These are phyloP conservation scores for Drosophila diplacantha DNA, from an alignment of 2,888 invertebrate species.

Conservation along the genomic window DNA sequence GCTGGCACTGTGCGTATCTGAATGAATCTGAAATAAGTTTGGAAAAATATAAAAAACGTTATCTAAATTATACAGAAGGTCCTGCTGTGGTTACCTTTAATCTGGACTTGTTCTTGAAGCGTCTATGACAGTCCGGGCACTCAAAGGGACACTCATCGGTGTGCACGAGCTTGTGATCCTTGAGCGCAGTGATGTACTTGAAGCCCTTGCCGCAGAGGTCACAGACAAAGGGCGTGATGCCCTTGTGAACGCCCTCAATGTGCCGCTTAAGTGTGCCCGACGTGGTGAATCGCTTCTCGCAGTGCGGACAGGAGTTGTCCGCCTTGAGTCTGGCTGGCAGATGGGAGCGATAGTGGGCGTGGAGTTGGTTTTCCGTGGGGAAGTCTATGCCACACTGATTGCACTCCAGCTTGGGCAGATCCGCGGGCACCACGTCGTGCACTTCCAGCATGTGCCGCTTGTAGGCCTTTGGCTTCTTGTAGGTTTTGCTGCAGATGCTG, in stretches of 20 bases:
- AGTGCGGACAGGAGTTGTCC: constrained; percentile 59
- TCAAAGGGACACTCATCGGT: constrained; percentile 78
- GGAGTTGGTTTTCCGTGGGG: constrained; percentile 44
- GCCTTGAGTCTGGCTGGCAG: constrained; percentile 54
- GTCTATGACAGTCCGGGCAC: constrained; percentile 76
- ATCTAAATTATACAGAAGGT: no score
- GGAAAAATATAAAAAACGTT: background rate
- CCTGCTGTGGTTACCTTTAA: constrained; percentile 59
- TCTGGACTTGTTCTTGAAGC: constrained; percentile 76
- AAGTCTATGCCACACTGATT: constrained; percentile 52
- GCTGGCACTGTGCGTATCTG: constrained; percentile 77
- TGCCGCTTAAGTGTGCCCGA: constrained; percentile 64
- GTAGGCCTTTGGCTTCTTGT: constrained; percentile 49
- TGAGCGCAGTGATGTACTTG: constrained; percentile 78
- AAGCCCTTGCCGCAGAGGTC: constrained; percentile 79
- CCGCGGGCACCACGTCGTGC: constrained; percentile 43
- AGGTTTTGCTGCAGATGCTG: constrained; percentile 44
- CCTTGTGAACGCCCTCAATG: constrained; percentile 72
- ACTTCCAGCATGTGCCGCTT: constrained; percentile 56
- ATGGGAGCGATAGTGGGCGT: constrained; percentile 56
- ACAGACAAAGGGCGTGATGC: constrained; percentile 78
- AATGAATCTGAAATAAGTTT: constrained; percentile 71
- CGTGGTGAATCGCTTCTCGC: constrained; percentile 64
- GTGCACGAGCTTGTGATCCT: constrained; percentile 79
- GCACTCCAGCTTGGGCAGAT: constrained; percentile 44